Evolutionary conservation across 1,140 invertebrate genomes (phyloP).

Genomic region (Akabosia matsudoensis): DNA sequence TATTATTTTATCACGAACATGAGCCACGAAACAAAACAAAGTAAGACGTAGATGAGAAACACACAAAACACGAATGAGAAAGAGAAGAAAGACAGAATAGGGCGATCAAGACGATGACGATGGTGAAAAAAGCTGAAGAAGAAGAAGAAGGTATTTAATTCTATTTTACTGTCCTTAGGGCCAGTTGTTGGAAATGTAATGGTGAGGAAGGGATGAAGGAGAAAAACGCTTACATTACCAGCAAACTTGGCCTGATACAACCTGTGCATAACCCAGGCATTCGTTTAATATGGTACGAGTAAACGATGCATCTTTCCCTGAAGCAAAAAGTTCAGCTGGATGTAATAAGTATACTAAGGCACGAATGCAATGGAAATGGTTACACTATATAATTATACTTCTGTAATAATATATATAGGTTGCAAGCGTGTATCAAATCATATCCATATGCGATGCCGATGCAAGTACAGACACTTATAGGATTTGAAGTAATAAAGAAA

Average conservation of each 20-base stretch:
- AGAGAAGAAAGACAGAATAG: neutral
- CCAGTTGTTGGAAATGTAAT: slow-evolving; percentile 20
- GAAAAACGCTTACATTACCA: neutral
- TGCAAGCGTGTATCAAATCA: too few relatives aligned
- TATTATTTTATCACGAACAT: slow-evolving; percentile 23
- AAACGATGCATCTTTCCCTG: slow-evolving; percentile 14
- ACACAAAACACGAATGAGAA: neutral
- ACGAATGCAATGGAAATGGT: neutral
- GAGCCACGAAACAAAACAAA: slow-evolving; percentile 16
- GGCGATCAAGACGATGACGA: neutral
- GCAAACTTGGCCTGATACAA: neutral
- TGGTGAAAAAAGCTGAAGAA: neutral
- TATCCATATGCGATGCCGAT: too few relatives aligned
- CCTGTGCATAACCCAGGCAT: neutral
- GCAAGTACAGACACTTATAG: too few relatives aligned
- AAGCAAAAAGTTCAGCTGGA: slow-evolving; percentile 1
- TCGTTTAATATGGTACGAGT: neutral
- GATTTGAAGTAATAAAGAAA: too few relatives aligned
- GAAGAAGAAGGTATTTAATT: slow-evolving; percentile 12
- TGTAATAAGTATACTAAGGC: neutral
- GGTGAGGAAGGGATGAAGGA: slow-evolving; percentile 24
- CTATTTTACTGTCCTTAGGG: slow-evolving; percentile 19
- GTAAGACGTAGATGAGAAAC: slow-evolving; percentile 1
- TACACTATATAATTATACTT: neutral
- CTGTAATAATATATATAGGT: too few relatives aligned